Conservation (phyloP, 1,140 invertebrate species). For the Pygmarrhopalites habei region DNA sequence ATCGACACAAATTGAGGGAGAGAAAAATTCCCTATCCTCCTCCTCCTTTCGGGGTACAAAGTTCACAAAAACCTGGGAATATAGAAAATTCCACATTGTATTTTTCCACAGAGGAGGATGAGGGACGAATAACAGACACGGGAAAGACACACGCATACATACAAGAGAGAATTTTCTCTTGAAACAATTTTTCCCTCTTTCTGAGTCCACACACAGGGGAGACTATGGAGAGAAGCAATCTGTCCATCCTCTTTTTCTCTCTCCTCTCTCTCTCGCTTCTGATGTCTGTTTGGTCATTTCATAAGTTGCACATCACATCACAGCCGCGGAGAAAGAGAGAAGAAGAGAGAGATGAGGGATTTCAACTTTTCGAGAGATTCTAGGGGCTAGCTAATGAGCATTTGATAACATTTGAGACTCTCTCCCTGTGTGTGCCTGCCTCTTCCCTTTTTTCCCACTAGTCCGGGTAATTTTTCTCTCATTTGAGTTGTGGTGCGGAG, state of each 20-base stretch:
- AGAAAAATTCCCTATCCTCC: too few relatives aligned
- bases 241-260: slow-evolving; percentile 28
- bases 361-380: slow-evolving; percentile 27
- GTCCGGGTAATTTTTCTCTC: slow-evolving; percentile 33
- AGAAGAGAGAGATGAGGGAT: slow-evolving; percentile 20
- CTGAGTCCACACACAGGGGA: too few relatives aligned
- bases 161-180: too few relatives aligned
- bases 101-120: too few relatives aligned
- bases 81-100: too few relatives aligned
- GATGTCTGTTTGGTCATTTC: slow-evolving; percentile 28
- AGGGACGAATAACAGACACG: too few relatives aligned
- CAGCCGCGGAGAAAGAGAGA: too few relatives aligned
- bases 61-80: too few relatives aligned
- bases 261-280: slow-evolving; percentile 8
- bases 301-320: slow-evolving; percentile 32
- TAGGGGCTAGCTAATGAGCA: slow-evolving; percentile 27
- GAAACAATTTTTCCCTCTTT: too few relatives aligned
- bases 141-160: too few relatives aligned
- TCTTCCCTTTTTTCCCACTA: neutral
- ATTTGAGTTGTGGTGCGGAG: slow-evolving; percentile 17
- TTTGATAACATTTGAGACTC: slow-evolving; percentile 32
- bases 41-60: too few relatives aligned
- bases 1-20: too few relatives aligned
- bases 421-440: neutral
- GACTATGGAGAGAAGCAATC: slow-evolving; percentile 21